phyloP scores from a whole-genome alignment of 2,888 invertebrate genomes.

The Trissolcus brochymenae region DNA sequence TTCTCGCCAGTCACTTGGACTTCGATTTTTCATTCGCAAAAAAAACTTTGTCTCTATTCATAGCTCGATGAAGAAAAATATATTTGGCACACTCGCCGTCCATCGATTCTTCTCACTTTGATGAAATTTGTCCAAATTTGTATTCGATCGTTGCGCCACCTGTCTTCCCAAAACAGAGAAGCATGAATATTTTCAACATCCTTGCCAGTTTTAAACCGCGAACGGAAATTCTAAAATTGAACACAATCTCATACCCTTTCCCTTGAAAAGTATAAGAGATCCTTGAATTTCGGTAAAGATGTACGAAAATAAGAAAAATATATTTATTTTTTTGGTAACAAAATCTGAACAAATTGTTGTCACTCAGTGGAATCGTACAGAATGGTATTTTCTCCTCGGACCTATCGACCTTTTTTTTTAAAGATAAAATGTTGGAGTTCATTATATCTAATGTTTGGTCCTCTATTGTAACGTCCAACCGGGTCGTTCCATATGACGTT shows the following conservation, averaged over 20 bases:
- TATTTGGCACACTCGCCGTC: background rate
- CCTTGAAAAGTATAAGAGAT: too few species aligned
- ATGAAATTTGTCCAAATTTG: background rate
- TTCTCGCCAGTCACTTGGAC: slow-evolving; percentile 15
- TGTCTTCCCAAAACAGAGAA: background rate
- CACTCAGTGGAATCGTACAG: too few species aligned
- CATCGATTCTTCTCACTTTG: background rate
- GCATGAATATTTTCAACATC: background rate
- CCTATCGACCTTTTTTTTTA: background rate
- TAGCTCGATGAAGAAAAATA: background rate
- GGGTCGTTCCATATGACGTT: background rate
- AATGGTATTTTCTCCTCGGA: too few species aligned
- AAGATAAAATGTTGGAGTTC: slow-evolving; percentile 30
- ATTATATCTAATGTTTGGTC: slow-evolving; percentile 34
- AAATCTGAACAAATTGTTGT: too few species aligned
- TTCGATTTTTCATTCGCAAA: slow-evolving; percentile 20
- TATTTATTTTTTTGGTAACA: too few species aligned
- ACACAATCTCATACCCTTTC: too few species aligned
- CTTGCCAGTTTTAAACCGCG: too few species aligned
- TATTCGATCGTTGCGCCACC: background rate
- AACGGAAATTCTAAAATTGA: too few species aligned
- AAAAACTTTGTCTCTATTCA: background rate
- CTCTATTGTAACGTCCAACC: slow-evolving; percentile 16
- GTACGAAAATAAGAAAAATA: too few species aligned
- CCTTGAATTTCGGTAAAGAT: too few species aligned